Conservation (phyloP, 1,140 invertebrate genomes). For the Mycetomoellerius zeteki region DNA sequence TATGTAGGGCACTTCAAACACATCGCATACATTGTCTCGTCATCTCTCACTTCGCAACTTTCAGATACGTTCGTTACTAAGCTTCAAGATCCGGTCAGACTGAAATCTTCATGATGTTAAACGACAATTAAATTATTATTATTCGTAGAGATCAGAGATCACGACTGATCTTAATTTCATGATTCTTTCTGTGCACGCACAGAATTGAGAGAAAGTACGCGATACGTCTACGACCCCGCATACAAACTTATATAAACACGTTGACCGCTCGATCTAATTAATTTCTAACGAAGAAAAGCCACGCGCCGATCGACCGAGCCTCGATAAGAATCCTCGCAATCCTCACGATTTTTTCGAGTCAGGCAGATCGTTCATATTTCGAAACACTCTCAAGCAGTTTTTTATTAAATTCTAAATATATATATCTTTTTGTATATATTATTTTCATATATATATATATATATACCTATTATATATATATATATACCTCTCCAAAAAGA, state of each 20-base stretch:
- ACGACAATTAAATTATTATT: background rate
- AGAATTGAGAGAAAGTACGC: conserved; percentile 8
- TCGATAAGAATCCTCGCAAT: background rate
- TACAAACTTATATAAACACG: conserved; percentile 26
- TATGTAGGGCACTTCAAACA: background rate
- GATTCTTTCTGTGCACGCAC: background rate
- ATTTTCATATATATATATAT: conserved; percentile 61
- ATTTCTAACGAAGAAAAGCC: conserved; percentile 46
- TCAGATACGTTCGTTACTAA: background rate
- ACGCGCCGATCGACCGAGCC: conserved; percentile 27
- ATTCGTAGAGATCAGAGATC: conserved; percentile 2
- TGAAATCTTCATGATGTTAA: background rate
- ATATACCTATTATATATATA: conserved; percentile 63
- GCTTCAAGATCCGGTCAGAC: background rate
- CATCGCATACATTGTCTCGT: background rate
- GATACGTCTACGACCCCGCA: background rate
- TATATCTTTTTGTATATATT: conserved; percentile 67
- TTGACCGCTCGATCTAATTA: conserved; percentile 53
- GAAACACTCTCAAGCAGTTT: conserved; percentile 77
- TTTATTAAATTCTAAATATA: conserved; percentile 81
- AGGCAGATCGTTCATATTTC: conserved; percentile 72
- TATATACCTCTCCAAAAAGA: conserved; percentile 79
- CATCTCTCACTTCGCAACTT: background rate
- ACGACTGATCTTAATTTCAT: background rate
- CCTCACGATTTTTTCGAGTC: background rate